These are phyloP conservation scores for Clamator glandarius DNA, from an alignment of 2,797 vertebrate genomes.

Conservation along the genomic window DNA sequence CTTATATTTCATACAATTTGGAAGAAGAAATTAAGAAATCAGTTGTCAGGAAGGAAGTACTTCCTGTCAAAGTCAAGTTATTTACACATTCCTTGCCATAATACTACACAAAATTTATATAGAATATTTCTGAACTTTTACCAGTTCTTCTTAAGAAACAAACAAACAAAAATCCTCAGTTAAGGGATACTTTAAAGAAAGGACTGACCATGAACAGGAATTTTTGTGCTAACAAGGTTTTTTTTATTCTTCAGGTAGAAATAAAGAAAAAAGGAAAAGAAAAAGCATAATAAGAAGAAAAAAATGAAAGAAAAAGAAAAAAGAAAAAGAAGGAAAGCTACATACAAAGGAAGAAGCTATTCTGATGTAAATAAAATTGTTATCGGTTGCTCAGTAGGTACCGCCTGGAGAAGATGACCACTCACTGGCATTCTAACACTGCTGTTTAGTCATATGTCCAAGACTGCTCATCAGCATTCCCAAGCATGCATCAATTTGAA, in stretches of 20 bases:
- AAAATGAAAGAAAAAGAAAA: fast-evolving
- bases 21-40: not conserved
- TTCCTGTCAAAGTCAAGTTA: not conserved
- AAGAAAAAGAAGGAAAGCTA: not conserved
- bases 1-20: not conserved
- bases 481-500: constrained; percentile 51
- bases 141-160: not conserved
- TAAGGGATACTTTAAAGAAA: constrained; percentile 42
- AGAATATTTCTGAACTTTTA: not conserved
- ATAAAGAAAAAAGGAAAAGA: not conserved
- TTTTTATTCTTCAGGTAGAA: not conserved
- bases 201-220: not conserved
- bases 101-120: not conserved
- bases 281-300: no score
- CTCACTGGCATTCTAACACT: not conserved
- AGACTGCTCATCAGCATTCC: constrained; percentile 50
- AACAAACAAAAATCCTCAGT: not conserved
- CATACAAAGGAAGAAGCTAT: not conserved
- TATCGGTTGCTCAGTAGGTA: not conserved
- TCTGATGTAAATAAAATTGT: constrained; percentile 1
- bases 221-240: not conserved
- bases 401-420: not conserved
- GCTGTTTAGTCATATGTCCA: constrained; percentile 19
- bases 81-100: not conserved
- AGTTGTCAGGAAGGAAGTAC: not conserved